Evolutionary conservation across 2,888 invertebrate genomes (phyloP).

Genomic region (Saturnia japonica): DNA sequence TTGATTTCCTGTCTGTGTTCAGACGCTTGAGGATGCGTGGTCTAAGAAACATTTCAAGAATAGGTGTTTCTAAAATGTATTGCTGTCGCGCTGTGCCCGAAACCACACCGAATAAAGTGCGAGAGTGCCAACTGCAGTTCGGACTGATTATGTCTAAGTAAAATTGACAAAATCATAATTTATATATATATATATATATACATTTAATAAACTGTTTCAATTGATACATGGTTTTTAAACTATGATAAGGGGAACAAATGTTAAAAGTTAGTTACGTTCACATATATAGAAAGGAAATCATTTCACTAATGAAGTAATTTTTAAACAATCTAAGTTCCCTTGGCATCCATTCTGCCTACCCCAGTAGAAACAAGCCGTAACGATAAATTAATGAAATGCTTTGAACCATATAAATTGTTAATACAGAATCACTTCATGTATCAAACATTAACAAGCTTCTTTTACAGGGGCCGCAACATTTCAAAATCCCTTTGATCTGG

Average conservation of each 20-base stretch:
- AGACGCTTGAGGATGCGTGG: background rate
- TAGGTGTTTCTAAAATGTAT: too few relatives aligned
- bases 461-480: slow-evolving; percentile 24
- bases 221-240: too few relatives aligned
- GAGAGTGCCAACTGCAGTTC: too few relatives aligned
- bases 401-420: slow-evolving; percentile 20
- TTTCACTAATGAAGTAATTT: background rate
- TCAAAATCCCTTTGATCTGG: slow-evolving; percentile 31
- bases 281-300: background rate
- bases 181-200: too few relatives aligned
- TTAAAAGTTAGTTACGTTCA: background rate
- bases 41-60: too few relatives aligned
- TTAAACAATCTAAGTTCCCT: background rate
- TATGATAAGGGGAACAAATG: background rate
- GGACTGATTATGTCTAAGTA: too few relatives aligned
- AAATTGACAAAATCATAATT: too few relatives aligned
- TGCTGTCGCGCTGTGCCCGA: too few relatives aligned
- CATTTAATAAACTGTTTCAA: too few relatives aligned
- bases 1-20: background rate
- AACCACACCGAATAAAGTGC: too few relatives aligned
- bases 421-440: slow-evolving; percentile 26
- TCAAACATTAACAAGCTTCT: slow-evolving; percentile 26
- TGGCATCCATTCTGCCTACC: background rate
- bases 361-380: background rate
- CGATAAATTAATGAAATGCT: background rate